Base-by-base conservation (phyloP, 2,797 vertebrate species). In the Epinephelus awoara region DNA sequence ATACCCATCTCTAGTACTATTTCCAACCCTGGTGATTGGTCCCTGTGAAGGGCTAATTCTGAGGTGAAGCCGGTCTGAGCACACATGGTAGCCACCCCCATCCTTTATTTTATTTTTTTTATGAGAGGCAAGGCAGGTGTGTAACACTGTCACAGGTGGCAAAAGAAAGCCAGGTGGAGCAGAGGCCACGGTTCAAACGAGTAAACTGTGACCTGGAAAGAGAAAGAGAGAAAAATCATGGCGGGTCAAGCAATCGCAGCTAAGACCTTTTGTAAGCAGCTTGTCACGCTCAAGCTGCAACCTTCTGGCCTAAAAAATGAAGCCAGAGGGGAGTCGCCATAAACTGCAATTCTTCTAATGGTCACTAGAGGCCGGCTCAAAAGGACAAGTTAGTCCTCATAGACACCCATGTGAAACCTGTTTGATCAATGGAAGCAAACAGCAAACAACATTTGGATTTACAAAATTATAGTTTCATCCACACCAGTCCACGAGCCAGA, bases 121-220 rank as follows among this genome's bases (percentile, higher is more conserved):
- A 46, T 61, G 17, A 29, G 42, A 23, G 61, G 12, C 56, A 34
- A 34, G 29, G 6, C 6, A 34, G 40, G 38, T 67, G 7, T 42
- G 6, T 8, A 47, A 52, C 51, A 51, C 5, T 5, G 23, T 51
- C 52, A 19, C 25, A 55, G 10, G 46, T 49, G 52, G 13, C 42
- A 67, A 76, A 27, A 57, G 46, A 74, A 56, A 71, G 46, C 47
- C 46, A 52, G 42, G 25, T 11, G 2, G 38, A 79, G 47, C 0
- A 0, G 25, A 44, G 23, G 25, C 44, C 21, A 46, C n/a, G 0
- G 25, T 59, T 47, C 2, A 29, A 50, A 64, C 0, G 0, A n/a
- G 23, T 17, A 44, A 21, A 79, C 19, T 51, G 46, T 11, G 12
- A 46, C 9, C 6, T 64, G 5, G 38, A 70, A 57, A n/a, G n/a